Base-by-base conservation (phyloP, 1,140 invertebrate species). In the Hyphantria cunea region DNA sequence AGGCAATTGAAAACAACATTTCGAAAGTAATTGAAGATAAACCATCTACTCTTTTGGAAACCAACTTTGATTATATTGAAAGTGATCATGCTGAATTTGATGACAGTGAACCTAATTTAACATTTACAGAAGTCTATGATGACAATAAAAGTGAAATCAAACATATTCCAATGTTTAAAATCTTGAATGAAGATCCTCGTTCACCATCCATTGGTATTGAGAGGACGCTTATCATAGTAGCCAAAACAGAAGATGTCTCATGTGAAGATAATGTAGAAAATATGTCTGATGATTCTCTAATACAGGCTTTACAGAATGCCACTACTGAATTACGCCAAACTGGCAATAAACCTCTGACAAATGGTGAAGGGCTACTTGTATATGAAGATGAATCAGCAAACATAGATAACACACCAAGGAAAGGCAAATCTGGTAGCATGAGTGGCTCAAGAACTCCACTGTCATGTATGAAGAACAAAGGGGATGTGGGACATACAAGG, bases 11-110 rank as follows among this genome's bases (percentile, higher is more conserved):
- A 71, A 76, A 76, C 42, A 71, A 82, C 51, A 82, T 82, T n/a
- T 78, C 74, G 17, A 70, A 68, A 58, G 70, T 54, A 47, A n/a
- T 4, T 50, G 54, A 34, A 63, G 55, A 69, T 8, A 76, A 78
- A 68, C 77, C 75, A 39, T 76, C 54, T 52, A 63, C 72, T 63
- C 75, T 92, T 39, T 72, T 92, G 55, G 90, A 92, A 80, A 92
- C 91, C 47, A 89, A 91, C 76, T 91, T 92, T 82, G 91, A 92
- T 49, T 92, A 82, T 84, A 54, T 84, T 17, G 89, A 92, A 60
- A 66, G 32, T 72, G 70, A 73, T 37, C 71, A 72, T 53, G 76
- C 82, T 7, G 75, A 69, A 56, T 72, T 75, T 70, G 76, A 82
- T 71, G 78, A 79, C 25, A 76, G 56, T 66, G 71, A 78, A 72